Base-by-base conservation (phyloP, 2,113 vertebrate species). In the Colaptes auratus region DNA sequence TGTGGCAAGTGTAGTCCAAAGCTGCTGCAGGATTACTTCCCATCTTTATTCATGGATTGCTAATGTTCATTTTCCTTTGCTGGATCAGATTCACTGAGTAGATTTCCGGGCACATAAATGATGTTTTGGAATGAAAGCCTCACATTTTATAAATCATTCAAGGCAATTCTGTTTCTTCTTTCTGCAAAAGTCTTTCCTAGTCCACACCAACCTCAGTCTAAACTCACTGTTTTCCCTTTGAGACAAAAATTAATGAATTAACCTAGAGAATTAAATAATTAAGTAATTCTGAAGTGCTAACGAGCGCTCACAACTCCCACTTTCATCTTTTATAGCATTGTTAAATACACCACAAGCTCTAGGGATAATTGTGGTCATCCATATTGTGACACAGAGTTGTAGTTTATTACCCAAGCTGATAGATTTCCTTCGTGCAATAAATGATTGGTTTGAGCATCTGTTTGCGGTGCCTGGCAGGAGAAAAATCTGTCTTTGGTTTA, bases 91-190 rank as follows among this genome's bases (percentile, higher is more conserved):
- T 83, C 44, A 21, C 64, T 60, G 46, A 3, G 20, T 86, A 91
- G 55, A 89, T 93, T 96, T 89, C 87, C 71, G 53, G 82, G 36
- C 60, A 63, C 78, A 82, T 80, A 80, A 82, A 86, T 82, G 69
- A 73, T 93, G 82, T 87, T 94, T 96, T 82, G 50, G 84, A 92
- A 85, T 59, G 67, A 85, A 96, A 79, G 7, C 59, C 67, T 95
- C 75, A 50, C 64, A 75, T 91, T 89, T 91, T 82, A 82, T 74
- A 82, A 88, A 91, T 93, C 48, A 80, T 85, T 88, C 50, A 85
- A 88, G 17, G 25, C 79, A 83, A 64, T 83, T 86, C 56, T 60
- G 56, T 64, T 89, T 59, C 60, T 71, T 91, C 81, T 71, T 88
- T 77, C 48, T 9, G 4, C 30, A 53, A 55, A 76, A 76, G 11